A percentile compares a stretch with the other conserved stretches of the same genome.
phyloP scores from a whole-genome alignment of 2,888 invertebrate genomes.

The Quadriops clusia region DNA sequence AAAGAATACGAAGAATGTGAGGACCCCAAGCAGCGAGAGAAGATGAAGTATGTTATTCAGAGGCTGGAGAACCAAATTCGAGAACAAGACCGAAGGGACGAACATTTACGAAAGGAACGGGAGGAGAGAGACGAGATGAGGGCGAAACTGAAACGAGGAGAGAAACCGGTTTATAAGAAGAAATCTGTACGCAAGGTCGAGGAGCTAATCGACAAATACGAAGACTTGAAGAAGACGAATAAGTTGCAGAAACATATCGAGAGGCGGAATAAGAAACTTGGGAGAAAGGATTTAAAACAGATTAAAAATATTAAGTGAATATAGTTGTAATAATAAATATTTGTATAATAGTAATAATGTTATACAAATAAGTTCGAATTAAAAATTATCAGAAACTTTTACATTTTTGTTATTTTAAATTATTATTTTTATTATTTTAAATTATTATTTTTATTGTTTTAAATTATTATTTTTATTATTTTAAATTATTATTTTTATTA shows the following conservation, averaged over 20 bases:
- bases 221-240: constrained; percentile 65
- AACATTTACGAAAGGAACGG: constrained; percentile 42
- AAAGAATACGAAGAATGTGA: constrained; percentile 47
- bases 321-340: too few species aligned
- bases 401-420: too few species aligned
- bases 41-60: constrained; percentile 60
- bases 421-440: too few species aligned
- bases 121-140: constrained; percentile 45
- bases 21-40: constrained; percentile 49
- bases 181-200: constrained; percentile 67
- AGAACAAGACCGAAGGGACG: constrained; percentile 46
- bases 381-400: background rate
- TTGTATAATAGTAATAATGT: too few species aligned
- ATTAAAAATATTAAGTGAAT: too few species aligned
- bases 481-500: too few species aligned
- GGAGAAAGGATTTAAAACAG: constrained; percentile 29
- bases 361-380: background rate
- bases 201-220: constrained; percentile 66
- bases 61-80: constrained; percentile 69
- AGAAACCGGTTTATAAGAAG: constrained; percentile 58
- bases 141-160: constrained; percentile 52
- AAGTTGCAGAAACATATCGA: constrained; percentile 71
- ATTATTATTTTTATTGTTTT: too few species aligned
- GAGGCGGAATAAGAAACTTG: constrained; percentile 65
- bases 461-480: too few species aligned